These are phyloP conservation scores for Theonella swinhoei DNA, from an alignment of 37 sponge, comb jelly and placozoan genomes.

Conservation along the genomic window DNA sequence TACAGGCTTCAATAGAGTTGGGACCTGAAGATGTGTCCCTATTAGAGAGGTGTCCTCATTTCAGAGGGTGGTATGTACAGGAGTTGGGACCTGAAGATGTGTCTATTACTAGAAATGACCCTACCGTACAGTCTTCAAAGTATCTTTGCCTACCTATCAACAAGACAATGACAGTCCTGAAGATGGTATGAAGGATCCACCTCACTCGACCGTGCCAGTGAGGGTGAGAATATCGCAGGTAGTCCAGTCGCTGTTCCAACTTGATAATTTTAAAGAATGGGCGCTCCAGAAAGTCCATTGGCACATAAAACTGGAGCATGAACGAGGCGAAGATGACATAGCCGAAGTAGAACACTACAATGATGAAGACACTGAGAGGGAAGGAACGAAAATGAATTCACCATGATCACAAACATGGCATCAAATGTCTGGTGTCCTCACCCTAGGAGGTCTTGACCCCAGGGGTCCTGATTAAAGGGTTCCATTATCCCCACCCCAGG, in stretches of 20 bases:
- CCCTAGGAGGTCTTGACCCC: too few relatives aligned
- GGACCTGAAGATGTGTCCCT: too few relatives aligned
- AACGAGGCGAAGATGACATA: slow-evolving; percentile 63
- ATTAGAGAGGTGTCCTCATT: too few relatives aligned
- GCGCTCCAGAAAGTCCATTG: slow-evolving; percentile 86
- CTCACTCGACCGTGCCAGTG: slow-evolving; percentile 1
- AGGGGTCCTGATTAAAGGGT: too few relatives aligned
- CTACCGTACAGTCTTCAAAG: too few relatives aligned
- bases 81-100: too few relatives aligned
- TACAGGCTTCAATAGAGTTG: too few relatives aligned
- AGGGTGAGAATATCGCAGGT: background rate
- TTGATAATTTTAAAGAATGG: slow-evolving; percentile 17
- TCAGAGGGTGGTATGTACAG: too few relatives aligned
- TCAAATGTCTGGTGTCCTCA: background rate
- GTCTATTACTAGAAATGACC: too few relatives aligned
- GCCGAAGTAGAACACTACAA: slow-evolving; percentile 60
- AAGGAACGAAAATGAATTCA: too few relatives aligned
- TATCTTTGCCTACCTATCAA: too few relatives aligned
- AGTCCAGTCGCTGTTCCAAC: slow-evolving; percentile 1
- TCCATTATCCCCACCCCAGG: too few relatives aligned
- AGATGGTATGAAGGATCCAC: slow-evolving; percentile 6
- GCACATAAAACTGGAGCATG: slow-evolving; percentile 87
- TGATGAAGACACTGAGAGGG: slow-evolving; percentile 60
- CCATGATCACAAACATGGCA: background rate
- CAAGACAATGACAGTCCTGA: slow-evolving; percentile 48